Conservation (phyloP, 2,113 vertebrate species). For the Ammodytes marinus region DNA sequence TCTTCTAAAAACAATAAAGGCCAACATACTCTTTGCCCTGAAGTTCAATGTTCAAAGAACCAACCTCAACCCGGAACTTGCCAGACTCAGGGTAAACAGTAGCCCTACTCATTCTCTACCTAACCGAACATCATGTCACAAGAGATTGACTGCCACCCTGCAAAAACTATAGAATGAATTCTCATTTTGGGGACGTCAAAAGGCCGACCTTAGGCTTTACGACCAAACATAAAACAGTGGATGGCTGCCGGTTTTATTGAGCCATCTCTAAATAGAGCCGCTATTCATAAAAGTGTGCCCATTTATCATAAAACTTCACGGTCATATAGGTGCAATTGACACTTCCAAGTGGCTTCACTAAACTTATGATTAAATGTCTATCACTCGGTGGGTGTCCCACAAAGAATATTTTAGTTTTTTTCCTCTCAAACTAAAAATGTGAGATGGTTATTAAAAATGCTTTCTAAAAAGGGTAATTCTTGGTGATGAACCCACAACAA, state of each 20-base stretch:
- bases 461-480: too few relatives aligned
- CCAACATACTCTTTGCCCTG: neutral
- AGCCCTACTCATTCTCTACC: neutral
- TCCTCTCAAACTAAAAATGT: conserved; percentile 2
- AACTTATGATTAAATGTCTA: conserved; percentile 36
- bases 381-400: neutral
- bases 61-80: conserved; percentile 11
- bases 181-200: conserved; percentile 46
- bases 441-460: neutral
- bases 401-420: conserved; percentile 5
- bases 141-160: conserved; percentile 31
- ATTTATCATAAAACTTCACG: conserved; percentile 60
- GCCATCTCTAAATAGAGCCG: conserved; percentile 67
- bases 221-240: conserved; percentile 57
- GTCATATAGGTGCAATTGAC: conserved; percentile 47
- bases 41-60: neutral
- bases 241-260: conserved; percentile 65
- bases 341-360: conserved; percentile 27
- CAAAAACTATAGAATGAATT: conserved; percentile 27
- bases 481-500: too few relatives aligned
- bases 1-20: conserved; percentile 28
- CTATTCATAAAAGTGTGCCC: conserved; percentile 55
- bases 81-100: conserved; percentile 16
- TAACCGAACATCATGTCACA: conserved; percentile 39
- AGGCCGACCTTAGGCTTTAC: conserved; percentile 64